Percentiles rank a stretch among this genome's conserved stretches.
These are phyloP conservation scores for Luperina nickerlii DNA, from an alignment of 2,888 invertebrate genomes.

Conservation along the genomic window DNA sequence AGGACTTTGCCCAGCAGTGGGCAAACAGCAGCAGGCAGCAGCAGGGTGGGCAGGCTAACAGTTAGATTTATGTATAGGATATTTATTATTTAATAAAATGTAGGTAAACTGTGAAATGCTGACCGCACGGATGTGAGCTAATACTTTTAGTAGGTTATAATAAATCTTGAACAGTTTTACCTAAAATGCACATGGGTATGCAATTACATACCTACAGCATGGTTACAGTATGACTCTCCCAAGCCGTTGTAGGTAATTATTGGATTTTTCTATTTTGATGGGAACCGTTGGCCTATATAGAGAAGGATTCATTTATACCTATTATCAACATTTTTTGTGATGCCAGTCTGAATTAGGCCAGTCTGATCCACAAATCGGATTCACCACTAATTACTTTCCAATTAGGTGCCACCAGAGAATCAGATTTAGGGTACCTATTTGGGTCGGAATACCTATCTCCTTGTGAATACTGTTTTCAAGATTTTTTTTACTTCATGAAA, in stretches of 20 bases:
- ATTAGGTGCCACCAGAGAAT: neutral
- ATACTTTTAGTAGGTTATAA: constrained; percentile 18
- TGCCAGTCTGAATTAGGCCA: neutral
- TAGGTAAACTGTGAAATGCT: constrained; percentile 30
- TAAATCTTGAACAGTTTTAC: constrained; percentile 35
- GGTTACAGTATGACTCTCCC: neutral
- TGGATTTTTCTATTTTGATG: neutral
- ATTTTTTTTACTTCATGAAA: neutral
- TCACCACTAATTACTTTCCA: neutral
- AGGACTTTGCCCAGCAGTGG: neutral
- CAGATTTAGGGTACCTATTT: neutral
- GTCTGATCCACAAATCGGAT: neutral
- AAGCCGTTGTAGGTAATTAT: neutral
- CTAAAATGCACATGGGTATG: neutral
- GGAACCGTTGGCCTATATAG: neutral
- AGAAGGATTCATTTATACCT: neutral
- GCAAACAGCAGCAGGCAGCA: no score
- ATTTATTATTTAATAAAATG: constrained; percentile 34
- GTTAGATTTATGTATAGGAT: constrained; percentile 3
- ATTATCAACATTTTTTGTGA: neutral
- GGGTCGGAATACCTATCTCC: neutral
- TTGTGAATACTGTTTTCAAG: neutral
- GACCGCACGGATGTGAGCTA: constrained; percentile 23
- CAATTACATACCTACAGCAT: neutral
- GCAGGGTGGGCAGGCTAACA: neutral